Evolutionary conservation across 1,140 invertebrate genomes (phyloP).

Genomic region (Watersipora subatra): DNA sequence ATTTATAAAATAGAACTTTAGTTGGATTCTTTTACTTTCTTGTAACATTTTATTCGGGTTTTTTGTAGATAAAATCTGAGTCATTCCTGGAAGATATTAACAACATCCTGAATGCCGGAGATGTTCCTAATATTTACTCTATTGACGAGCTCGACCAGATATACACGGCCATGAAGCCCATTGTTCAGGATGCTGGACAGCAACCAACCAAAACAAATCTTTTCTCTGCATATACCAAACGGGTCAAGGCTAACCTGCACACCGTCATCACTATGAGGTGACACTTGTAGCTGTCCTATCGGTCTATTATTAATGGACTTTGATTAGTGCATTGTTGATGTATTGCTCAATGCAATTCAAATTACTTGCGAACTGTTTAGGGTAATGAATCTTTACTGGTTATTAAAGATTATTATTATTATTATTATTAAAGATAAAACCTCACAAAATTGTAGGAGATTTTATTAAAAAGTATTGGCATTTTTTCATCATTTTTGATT

Average conservation of each 20-base stretch:
- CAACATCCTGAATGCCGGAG: conserved; percentile 55
- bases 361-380: no score
- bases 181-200: conserved; percentile 43
- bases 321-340: no score
- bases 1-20: no score
- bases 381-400: no score
- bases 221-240: conserved; percentile 65
- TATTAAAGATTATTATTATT: no score
- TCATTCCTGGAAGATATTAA: conserved; percentile 41
- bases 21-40: no score
- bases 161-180: conserved; percentile 41
- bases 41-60: no score
- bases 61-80: conserved; percentile 40
- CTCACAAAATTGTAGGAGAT: no score
- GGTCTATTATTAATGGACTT: background rate
- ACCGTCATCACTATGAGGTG: conserved; percentile 77
- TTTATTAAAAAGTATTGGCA: no score
- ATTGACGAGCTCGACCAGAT: conserved; percentile 41
- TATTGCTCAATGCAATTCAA: no score
- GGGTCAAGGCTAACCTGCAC: conserved; percentile 64
- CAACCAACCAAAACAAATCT: conserved; percentile 61
- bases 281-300: background rate
- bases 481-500: no score
- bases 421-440: no score
- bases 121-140: conserved; percentile 51